A percentile compares a stretch with the other conserved stretches of the same genome.
phyloP scores from a whole-genome alignment of 1,140 invertebrate species.

The Caenorhabditis elegans region WBcel235 BX284605.5:9894501-9895000 shows the following conservation, averaged over 20 bases:
- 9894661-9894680: neutral
- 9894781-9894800: neutral
- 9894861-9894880: too few species aligned
- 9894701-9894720: neutral
- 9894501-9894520: neutral
- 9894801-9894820: neutral
- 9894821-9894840: neutral
- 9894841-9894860: neutral
- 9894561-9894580: neutral
- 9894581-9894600: slow-evolving; percentile 13
- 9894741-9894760: neutral
- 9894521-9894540: neutral
- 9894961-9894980: too few species aligned
- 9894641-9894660: neutral
- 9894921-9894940: too few species aligned
- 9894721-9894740: slow-evolving; percentile 24
- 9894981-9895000: too few species aligned
- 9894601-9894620: slow-evolving; percentile 29
- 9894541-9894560: neutral
- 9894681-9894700: neutral
- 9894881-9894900: too few species aligned
- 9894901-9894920: neutral
- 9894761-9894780: neutral
- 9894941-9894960: too few species aligned
- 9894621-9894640: neutral